Evolutionary conservation across 2,888 invertebrate species (phyloP).

Genomic region (Cancer borealis): DNA sequence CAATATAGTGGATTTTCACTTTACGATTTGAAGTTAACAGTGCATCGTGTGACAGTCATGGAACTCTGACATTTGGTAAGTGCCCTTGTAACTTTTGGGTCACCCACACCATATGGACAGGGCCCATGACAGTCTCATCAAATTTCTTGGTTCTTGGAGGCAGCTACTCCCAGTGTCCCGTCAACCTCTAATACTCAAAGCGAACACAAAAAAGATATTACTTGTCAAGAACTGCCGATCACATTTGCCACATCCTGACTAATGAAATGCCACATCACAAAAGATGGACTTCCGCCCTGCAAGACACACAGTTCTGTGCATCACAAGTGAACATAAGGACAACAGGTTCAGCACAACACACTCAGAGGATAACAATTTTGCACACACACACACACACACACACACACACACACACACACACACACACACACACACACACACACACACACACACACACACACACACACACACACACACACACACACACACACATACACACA

Average conservation of each 20-base stretch:
- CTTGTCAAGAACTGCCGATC: background rate
- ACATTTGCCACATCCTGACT: background rate
- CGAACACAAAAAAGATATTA: too few species aligned
- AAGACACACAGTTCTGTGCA: background rate
- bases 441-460: background rate
- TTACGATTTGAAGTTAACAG: background rate
- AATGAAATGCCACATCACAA: too few species aligned
- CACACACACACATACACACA: background rate
- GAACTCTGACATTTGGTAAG: background rate
- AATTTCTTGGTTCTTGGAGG: background rate
- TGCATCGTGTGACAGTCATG: background rate
- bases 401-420: background rate
- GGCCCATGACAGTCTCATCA: background rate
- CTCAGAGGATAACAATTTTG: background rate
- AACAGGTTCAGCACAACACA: background rate
- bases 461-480: background rate
- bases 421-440: background rate
- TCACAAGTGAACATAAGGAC: background rate
- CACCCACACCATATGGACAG: background rate
- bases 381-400: background rate
- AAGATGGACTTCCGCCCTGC: background rate
- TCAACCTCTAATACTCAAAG: too few species aligned
- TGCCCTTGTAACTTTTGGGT: background rate
- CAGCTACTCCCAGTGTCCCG: too few species aligned
- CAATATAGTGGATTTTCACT: background rate